Conservation (phyloP, 2,888 invertebrate species). For the Bombylius discolor region DNA sequence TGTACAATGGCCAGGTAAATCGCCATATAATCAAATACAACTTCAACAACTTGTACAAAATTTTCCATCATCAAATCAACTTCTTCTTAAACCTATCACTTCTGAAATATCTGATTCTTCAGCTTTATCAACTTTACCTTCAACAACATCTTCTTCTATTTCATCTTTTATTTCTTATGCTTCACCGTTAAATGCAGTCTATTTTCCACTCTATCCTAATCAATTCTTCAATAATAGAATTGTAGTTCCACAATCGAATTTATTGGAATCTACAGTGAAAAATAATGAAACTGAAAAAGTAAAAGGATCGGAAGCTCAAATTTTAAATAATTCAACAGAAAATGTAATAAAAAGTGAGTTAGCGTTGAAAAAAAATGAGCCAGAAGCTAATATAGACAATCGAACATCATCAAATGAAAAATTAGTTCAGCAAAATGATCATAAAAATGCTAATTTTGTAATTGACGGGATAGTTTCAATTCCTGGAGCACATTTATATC, state of each 20-base stretch:
- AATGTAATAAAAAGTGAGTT: no score
- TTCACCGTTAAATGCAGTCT: neutral
- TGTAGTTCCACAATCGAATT: no score
- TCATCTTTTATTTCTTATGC: neutral
- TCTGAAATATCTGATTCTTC: neutral
- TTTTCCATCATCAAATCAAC: neutral
- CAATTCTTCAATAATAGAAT: neutral
- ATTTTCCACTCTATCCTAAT: no score
- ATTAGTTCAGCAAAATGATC: conserved; percentile 17
- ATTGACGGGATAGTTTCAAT: conserved; percentile 29
- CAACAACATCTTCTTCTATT: neutral
- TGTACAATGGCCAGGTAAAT: conserved; percentile 24
- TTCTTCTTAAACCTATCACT: neutral
- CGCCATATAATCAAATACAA: neutral
- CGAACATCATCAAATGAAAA: no score
- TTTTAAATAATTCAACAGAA: no score
- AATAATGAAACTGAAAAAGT: no score
- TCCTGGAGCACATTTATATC: conserved; percentile 24
- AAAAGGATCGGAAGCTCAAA: no score
- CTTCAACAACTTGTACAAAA: neutral
- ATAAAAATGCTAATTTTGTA: conserved; percentile 28
- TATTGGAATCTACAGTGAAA: no score
- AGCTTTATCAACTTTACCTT: neutral
- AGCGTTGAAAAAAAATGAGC: no score
- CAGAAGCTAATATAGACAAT: no score